These are phyloP conservation scores for Drosophila subquinaria DNA, from an alignment of 2,888 invertebrate species.

Conservation along the genomic window DNA sequence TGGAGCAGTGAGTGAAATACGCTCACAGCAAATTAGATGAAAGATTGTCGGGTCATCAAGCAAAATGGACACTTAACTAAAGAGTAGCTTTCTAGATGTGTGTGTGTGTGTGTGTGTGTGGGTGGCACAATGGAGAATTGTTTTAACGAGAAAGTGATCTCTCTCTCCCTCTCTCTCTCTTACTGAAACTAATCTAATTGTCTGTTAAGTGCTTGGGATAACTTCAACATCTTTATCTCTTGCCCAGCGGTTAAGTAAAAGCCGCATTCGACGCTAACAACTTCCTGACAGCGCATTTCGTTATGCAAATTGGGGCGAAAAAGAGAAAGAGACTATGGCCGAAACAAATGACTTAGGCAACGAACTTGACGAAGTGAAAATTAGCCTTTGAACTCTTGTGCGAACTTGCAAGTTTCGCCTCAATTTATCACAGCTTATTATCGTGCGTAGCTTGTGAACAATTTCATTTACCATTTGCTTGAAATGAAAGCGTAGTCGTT, in stretches of 20 bases:
- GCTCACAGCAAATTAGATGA: constrained; percentile 42
- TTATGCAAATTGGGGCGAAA: constrained; percentile 66
- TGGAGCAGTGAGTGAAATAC: constrained; percentile 33
- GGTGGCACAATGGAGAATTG: constrained; percentile 26
- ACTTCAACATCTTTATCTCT: not conserved
- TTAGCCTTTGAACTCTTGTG: constrained; percentile 64
- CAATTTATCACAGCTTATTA: constrained; percentile 17
- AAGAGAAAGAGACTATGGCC: constrained; percentile 34
- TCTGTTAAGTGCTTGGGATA: constrained; percentile 2
- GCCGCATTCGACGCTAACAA: constrained; percentile 44
- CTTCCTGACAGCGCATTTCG: constrained; percentile 66
- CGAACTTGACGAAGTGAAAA: constrained; percentile 76
- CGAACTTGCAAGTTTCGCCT: not conserved
- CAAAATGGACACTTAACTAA: constrained; percentile 23
- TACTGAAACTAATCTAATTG: constrained; percentile 8
- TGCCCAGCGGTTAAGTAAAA: constrained; percentile 42
- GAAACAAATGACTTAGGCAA: constrained; percentile 68
- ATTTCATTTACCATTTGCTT: constrained; percentile 40
- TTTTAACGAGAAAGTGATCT: constrained; percentile 11
- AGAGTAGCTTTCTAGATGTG: constrained; percentile 38
- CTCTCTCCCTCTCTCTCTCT: not conserved
- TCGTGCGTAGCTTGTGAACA: constrained; percentile 9
- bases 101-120: constrained; percentile 16
- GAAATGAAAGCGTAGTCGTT: constrained; percentile 47
- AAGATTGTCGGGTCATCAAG: constrained; percentile 32